These are phyloP conservation scores for Synergus gifuensis DNA, from an alignment of 2,888 invertebrate species.

Conservation along the genomic window DNA sequence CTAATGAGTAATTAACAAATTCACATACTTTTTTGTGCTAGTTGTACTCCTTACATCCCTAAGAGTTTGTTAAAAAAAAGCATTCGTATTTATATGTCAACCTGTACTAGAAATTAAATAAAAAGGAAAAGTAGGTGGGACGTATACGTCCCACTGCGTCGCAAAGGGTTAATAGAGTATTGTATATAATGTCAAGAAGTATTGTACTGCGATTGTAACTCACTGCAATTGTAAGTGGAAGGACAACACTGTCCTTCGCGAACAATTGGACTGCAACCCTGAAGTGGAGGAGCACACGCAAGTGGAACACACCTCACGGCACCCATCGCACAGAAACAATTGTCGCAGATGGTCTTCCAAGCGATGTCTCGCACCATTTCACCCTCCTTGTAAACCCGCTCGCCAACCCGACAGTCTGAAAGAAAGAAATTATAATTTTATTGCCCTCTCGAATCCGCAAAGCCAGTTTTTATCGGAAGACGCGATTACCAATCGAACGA, in stretches of 20 bases:
- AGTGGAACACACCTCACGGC: conserved; percentile 86
- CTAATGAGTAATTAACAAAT: no score
- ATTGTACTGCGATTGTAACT: conserved; percentile 71
- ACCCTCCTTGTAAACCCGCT: conserved; percentile 84
- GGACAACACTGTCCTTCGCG: conserved; percentile 90
- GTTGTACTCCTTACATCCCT: no score
- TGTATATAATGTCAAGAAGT: not conserved
- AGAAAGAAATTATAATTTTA: conserved; percentile 29
- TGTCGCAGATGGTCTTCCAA: conserved; percentile 84
- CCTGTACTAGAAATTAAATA: no score
- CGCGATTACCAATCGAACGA: conserved; percentile 22
- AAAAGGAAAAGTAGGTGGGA: no score
- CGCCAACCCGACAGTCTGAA: conserved; percentile 83
- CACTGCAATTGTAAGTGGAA: conserved; percentile 89
- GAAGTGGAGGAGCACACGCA: conserved; percentile 86
- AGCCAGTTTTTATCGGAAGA: conserved; percentile 20
- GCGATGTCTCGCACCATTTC: conserved; percentile 82
- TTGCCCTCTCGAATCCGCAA: not conserved
- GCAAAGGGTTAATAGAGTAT: no score
- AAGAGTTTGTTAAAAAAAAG: no score
- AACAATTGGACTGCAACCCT: conserved; percentile 87
- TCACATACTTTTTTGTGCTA: no score
- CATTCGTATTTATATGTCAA: no score
- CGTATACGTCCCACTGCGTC: no score
- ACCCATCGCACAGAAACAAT: conserved; percentile 89